Evolutionary conservation across 2,113 vertebrate species (phyloP).

Genomic region (Oceanodroma tethys): DNA sequence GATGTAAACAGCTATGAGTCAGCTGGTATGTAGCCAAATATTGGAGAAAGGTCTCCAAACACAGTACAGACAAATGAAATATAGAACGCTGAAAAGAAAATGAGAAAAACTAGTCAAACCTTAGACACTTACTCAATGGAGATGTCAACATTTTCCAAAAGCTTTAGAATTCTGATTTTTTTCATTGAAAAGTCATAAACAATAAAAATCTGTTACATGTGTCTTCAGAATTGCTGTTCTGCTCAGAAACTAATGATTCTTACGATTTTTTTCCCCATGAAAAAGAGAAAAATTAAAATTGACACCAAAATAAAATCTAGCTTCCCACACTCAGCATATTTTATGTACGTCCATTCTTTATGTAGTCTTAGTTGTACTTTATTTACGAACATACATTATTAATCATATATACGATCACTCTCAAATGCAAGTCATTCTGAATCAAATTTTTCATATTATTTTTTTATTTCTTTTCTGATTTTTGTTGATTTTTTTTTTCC

Average conservation of each 20-base stretch:
- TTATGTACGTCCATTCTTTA: not conserved
- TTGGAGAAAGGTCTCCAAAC: not conserved
- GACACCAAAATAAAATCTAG: not conserved
- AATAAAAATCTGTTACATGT: not conserved
- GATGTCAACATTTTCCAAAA: not conserved
- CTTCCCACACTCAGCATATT: not conserved
- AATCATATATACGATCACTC: not conserved
- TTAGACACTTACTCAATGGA: not conserved
- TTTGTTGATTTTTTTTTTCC: not conserved
- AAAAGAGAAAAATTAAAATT: not conserved
- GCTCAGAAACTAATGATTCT: not conserved
- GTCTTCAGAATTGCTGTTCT: not conserved
- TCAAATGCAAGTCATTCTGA: not conserved
- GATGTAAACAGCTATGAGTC: not conserved
- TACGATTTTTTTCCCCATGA: not conserved
- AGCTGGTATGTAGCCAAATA: not conserved
- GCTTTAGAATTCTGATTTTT: not conserved
- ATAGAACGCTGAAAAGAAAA: constrained; percentile 24
- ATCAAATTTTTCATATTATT: not conserved
- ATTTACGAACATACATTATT: not conserved
- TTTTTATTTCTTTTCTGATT: not conserved
- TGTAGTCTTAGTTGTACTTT: not conserved
- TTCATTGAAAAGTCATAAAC: not conserved
- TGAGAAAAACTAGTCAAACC: not conserved
- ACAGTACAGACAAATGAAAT: not conserved